Evolutionary conservation across 2,797 vertebrate genomes (phyloP).

Genomic region (Scleropages formosus): DNA sequence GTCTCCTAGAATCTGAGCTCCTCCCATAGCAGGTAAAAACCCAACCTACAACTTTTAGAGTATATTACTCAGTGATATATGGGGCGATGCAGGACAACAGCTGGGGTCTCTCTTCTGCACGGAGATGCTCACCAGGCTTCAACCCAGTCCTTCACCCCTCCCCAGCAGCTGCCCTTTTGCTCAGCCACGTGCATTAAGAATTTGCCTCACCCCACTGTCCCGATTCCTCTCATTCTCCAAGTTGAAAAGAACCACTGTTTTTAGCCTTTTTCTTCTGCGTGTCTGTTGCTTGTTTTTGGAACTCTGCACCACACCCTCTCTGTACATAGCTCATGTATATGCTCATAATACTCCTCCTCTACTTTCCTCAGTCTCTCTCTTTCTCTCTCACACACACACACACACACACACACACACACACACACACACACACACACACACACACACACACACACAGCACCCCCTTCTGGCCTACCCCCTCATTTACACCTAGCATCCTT

Average conservation of each 20-base stretch:
- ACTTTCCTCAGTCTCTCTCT: too few species aligned
- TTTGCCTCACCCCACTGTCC: background rate
- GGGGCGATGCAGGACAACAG: too few species aligned
- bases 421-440: background rate
- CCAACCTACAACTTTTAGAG: too few species aligned
- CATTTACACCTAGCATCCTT: too few species aligned
- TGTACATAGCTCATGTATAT: background rate
- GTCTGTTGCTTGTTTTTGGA: background rate
- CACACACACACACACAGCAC: background rate
- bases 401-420: background rate
- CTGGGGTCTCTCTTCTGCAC: too few species aligned
- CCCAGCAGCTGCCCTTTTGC: background rate
- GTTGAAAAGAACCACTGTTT: background rate
- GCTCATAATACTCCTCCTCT: too few species aligned
- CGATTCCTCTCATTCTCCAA: too few species aligned
- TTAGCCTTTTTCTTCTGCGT: background rate
- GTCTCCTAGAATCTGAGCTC: too few species aligned
- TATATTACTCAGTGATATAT: too few species aligned
- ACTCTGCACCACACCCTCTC: background rate
- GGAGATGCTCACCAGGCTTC: too few species aligned
- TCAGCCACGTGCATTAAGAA: constrained; percentile 5
- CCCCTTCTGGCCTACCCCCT: too few species aligned
- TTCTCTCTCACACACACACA: background rate
- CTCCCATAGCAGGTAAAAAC: too few species aligned
- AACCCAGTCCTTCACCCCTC: background rate